Evolutionary conservation across 2,888 invertebrate species (phyloP).

Genomic region (Andrena praecox): DNA sequence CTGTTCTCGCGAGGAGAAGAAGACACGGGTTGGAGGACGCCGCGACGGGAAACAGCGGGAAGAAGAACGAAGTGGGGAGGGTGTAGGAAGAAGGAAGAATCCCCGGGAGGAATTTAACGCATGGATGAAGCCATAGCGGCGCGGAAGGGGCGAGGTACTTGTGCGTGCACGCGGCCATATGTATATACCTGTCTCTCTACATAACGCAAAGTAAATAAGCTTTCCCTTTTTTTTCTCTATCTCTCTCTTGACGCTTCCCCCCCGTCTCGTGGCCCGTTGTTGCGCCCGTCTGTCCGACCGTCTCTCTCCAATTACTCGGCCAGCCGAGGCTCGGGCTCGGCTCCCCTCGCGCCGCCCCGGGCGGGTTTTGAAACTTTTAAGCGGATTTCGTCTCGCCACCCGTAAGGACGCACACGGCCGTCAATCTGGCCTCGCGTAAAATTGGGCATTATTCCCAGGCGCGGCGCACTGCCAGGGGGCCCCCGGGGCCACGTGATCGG

Average conservation of each 20-base stretch:
- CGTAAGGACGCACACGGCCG: slow-evolving; percentile 50
- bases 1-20: slow-evolving; percentile 44
- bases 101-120: slow-evolving; percentile 79
- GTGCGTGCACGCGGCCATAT: slow-evolving; percentile 30
- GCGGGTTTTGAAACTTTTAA: slow-evolving; percentile 73
- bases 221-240: slow-evolving; percentile 25
- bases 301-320: slow-evolving; percentile 11
- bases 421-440: slow-evolving; percentile 67
- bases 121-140: slow-evolving; percentile 76
- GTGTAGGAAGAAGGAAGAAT: slow-evolving; percentile 63
- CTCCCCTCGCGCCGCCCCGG: slow-evolving; percentile 43
- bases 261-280: neutral
- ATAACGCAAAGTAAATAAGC: slow-evolving; percentile 75
- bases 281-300: slow-evolving; percentile 11
- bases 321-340: slow-evolving; percentile 5
- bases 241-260: neutral
- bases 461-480: slow-evolving; percentile 16
- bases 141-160: slow-evolving; percentile 45
- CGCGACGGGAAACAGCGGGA: slow-evolving; percentile 19
- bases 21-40: slow-evolving; percentile 30
- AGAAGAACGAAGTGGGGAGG: slow-evolving; percentile 24
- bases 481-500: slow-evolving; percentile 24
- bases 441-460: slow-evolving; percentile 66
- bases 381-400: slow-evolving; percentile 69
- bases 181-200: slow-evolving; percentile 53